These are phyloP conservation scores for Mylabris phalerata DNA, from an alignment of 1,140 invertebrate genomes.

Conservation along the genomic window DNA sequence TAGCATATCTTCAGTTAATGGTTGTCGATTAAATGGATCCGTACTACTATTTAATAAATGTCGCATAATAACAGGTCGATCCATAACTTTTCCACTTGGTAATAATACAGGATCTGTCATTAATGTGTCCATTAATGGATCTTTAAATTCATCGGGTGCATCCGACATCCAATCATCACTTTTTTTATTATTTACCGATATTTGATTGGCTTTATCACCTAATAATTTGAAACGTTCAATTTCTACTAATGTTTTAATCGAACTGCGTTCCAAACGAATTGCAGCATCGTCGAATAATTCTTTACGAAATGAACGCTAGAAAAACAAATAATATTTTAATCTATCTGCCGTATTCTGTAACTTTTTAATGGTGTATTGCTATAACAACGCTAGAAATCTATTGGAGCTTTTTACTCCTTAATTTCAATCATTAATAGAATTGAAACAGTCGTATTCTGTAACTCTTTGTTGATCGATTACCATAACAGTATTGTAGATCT, in stretches of 20 bases:
- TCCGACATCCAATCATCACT: slow-evolving; percentile 89
- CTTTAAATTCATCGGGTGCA: slow-evolving; percentile 94
- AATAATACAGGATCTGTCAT: slow-evolving; percentile 94
- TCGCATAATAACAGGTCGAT: slow-evolving; percentile 84
- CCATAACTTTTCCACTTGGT: slow-evolving; percentile 93
- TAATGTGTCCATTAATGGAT: slow-evolving; percentile 95
- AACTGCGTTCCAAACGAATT: slow-evolving; percentile 65
- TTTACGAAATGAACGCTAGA: slow-evolving; percentile 85
- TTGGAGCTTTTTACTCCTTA: too few relatives aligned
- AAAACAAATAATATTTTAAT: slow-evolving; percentile 26
- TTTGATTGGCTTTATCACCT: slow-evolving; percentile 70
- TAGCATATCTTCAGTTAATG: slow-evolving; percentile 82
- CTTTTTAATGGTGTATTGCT: too few relatives aligned
- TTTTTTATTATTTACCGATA: slow-evolving; percentile 74
- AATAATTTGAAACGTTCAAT: slow-evolving; percentile 78
- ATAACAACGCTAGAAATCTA: too few relatives aligned
- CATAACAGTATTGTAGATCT: too few relatives aligned
- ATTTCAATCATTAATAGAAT: too few relatives aligned
- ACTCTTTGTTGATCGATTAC: too few relatives aligned
- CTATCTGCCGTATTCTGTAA: too few relatives aligned
- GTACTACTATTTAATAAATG: slow-evolving; percentile 94
- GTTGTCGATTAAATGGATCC: slow-evolving; percentile 95
- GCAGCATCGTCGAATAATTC: slow-evolving; percentile 89
- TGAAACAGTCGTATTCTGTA: too few relatives aligned
- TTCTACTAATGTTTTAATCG: slow-evolving; percentile 76